A percentile compares a stretch with the other conserved stretches of the same genome.
phyloP scores from a whole-genome alignment of 1,140 invertebrate genomes.

The Rhysida immarginata region DNA sequence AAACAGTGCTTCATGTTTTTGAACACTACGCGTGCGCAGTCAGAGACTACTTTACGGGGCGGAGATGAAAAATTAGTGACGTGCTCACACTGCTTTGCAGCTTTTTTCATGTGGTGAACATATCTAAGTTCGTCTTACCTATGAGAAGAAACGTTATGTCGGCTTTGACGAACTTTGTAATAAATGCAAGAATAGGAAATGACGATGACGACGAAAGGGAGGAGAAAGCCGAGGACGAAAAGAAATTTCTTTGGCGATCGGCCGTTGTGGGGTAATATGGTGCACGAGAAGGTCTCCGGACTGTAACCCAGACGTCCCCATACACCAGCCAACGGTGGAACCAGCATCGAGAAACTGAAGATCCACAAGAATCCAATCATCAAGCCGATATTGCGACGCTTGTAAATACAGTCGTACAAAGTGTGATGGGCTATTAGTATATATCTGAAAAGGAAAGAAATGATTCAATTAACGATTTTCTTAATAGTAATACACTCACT shows the following conservation, averaged over 20 bases:
- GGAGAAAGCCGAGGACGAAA: constrained; percentile 61
- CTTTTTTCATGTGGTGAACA: too few relatives aligned
- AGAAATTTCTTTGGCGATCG: constrained; percentile 69
- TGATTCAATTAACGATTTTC: too few relatives aligned
- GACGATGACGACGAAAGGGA: constrained; percentile 66
- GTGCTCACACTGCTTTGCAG: too few relatives aligned
- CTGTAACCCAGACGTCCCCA: constrained; percentile 70
- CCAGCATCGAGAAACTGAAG: constrained; percentile 43
- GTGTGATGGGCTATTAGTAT: constrained; percentile 61
- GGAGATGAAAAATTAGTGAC: too few relatives aligned
- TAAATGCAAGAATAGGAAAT: constrained; percentile 72
- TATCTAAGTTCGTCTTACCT: constrained; percentile 39
- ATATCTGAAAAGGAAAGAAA: constrained; percentile 50
- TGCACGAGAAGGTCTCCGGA: constrained; percentile 62
- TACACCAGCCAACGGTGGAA: constrained; percentile 57
- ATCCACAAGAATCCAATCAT: constrained; percentile 63
- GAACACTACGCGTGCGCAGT: too few relatives aligned
- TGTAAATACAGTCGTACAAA: constrained; percentile 57
- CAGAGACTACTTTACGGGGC: too few relatives aligned
- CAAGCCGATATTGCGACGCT: constrained; percentile 45
- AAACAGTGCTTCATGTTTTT: too few relatives aligned
- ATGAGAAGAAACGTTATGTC: constrained; percentile 22
- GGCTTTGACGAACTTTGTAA: constrained; percentile 41
- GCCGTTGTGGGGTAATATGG: constrained; percentile 49
- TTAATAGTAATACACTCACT: too few relatives aligned